phyloP scores from a whole-genome alignment of 2,113 vertebrate species.

The Nothobranchius furzeri region DNA sequence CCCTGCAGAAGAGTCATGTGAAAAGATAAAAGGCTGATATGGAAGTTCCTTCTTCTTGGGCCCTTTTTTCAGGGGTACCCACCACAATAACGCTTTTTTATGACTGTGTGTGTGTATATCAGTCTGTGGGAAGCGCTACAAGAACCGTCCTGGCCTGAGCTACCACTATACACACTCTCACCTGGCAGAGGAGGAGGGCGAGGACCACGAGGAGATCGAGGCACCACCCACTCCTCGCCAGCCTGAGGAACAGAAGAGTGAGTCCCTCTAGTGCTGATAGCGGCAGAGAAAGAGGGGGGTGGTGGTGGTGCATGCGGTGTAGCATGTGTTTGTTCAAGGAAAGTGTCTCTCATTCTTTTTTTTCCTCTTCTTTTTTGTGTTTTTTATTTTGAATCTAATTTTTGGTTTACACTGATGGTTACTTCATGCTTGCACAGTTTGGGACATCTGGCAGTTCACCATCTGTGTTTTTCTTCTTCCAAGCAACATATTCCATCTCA shows the following conservation, averaged over 20 bases:
- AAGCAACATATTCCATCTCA: conserved; percentile 25
- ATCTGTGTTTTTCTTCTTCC: neutral
- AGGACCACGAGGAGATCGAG: conserved; percentile 94
- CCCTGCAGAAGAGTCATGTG: conserved; percentile 14
- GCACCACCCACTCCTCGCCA: conserved; percentile 90
- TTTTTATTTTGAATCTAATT: conserved; percentile 36
- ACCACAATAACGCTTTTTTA: conserved; percentile 58
- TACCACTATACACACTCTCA: conserved; percentile 98
- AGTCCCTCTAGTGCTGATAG: conserved; percentile 69
- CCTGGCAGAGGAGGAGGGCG: conserved; percentile 95
- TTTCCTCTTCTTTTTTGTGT: conserved; percentile 41
- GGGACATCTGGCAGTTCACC: conserved; percentile 19
- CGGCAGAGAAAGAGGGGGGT: conserved; percentile 34
- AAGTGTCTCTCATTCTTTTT: conserved; percentile 33
- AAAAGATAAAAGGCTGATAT: conserved; percentile 3
- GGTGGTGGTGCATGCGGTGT: conserved; percentile 60
- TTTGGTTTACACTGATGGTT: conserved; percentile 12
- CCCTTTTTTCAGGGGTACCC: conserved; percentile 12
- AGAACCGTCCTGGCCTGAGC: conserved; percentile 94
- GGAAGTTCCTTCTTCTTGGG: conserved; percentile 20
- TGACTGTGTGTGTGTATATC: conserved; percentile 70
- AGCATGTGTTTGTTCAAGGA: conserved; percentile 54
- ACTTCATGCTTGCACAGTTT: conserved; percentile 26
- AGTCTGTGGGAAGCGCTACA: conserved; percentile 98
- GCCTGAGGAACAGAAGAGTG: conserved; percentile 93